phyloP scores from a whole-genome alignment of 1,140 invertebrate species.

The Diorhabda sublineata region DNA sequence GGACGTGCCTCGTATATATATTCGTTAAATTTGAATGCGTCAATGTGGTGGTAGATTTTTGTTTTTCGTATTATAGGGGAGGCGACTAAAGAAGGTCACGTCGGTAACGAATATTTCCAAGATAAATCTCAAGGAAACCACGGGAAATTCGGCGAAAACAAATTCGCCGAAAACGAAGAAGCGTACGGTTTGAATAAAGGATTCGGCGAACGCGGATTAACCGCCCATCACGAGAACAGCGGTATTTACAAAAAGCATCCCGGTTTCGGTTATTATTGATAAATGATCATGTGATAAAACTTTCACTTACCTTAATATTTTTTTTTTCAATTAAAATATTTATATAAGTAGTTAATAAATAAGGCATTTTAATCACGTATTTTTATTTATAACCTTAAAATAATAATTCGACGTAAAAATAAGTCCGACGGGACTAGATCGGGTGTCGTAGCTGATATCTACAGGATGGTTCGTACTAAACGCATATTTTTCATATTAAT shows the following conservation, averaged over 20 bases:
- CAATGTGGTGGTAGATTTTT: conserved; percentile 48
- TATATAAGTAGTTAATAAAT: no score
- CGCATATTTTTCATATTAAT: no score
- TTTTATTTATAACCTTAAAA: background rate
- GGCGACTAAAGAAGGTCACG: conserved; percentile 54
- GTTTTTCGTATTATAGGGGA: conserved; percentile 46
- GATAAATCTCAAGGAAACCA: conserved; percentile 53
- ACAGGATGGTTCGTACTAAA: no score
- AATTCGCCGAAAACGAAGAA: conserved; percentile 51
- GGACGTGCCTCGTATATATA: no score
- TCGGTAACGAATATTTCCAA: conserved; percentile 49
- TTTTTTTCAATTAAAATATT: no score
- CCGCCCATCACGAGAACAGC: conserved; percentile 37
- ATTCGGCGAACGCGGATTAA: conserved; percentile 40
- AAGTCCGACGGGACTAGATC: no score
- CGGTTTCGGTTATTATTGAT: background rate
- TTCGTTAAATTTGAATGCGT: no score
- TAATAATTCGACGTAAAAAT: no score
- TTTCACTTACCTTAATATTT: no score
- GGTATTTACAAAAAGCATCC: conserved; percentile 4
- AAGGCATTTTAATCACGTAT: background rate
- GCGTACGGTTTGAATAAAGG: conserved; percentile 53
- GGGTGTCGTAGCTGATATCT: no score
- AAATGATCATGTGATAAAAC: no score
- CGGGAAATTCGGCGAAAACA: conserved; percentile 53